Evolutionary conservation across 1,140 invertebrate genomes (phyloP), one percentile per base, ranked within the genome.

Genomic region (Brachionus manjavacas): DNA sequence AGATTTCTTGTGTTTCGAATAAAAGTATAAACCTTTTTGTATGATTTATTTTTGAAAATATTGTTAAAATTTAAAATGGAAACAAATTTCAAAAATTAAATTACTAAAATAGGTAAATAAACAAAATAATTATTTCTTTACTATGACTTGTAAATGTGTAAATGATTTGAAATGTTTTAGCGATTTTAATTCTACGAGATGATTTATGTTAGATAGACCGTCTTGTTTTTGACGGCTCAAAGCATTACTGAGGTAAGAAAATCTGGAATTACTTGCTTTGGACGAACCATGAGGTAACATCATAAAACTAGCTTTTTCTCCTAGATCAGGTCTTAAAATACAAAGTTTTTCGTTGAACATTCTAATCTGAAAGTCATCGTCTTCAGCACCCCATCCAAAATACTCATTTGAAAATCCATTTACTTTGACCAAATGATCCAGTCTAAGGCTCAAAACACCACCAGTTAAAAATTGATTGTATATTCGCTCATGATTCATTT

Each of bases 341-440:
- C 81, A 83, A 9, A 83, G 11, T 9, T 60, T 31, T 20, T 11
- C 9, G 16, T 43, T 68, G 11, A 83, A 68, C 39, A 87, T 84
- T 11, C 87, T 87, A 84, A 81, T 6, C 55, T 64, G 16, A 52
- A 74, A 74, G 43, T 97, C 95, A 90, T 96, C 95, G 89, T 96
- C 94, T 90, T 96, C 94, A 49, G 94, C 94, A 83, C 92, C 85
- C 86, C 86, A 86, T 8, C 86, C 86, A 66, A 79, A 85, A 83
- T 81, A 85, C 20, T 72, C 25, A 74, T 85, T 85, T 2, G 83
- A 70, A 43, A 80, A 85, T 2, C 85, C 85, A 80, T 86, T 86
- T 1, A 84, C 84, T 49, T 25, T 64, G 9, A 64, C n/a, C 78
- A 85, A 85, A 39, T 83, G 78, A 23, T 55, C 80, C 35, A 23